phyloP scores from a whole-genome alignment of 2,888 invertebrate species.

The Liodrosophila aerea region DNA sequence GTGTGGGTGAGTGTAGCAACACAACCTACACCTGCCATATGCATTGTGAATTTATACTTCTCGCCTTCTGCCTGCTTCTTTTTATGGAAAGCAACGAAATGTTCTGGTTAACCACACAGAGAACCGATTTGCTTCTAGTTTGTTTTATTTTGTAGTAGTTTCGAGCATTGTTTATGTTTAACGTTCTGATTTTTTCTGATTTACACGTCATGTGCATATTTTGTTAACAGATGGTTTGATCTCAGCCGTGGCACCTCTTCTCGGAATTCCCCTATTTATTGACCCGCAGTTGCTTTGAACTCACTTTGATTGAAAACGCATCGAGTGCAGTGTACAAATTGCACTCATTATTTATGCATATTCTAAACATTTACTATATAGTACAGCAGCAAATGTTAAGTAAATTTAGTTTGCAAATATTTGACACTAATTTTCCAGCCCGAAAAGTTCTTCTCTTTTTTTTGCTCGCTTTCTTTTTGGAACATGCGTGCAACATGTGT shows the following conservation, averaged over 20 bases:
- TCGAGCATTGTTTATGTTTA: constrained; percentile 63
- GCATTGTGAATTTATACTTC: constrained; percentile 57
- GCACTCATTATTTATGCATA: constrained; percentile 40
- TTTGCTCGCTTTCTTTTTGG: constrained; percentile 5
- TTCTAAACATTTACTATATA: constrained; percentile 26
- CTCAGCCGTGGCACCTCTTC: constrained; percentile 38
- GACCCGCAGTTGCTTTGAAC: constrained; percentile 57
- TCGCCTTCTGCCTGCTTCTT: constrained; percentile 33
- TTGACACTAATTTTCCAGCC: constrained; percentile 64
- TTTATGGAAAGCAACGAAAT: constrained; percentile 35
- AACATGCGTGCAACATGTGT: constrained; percentile 75
- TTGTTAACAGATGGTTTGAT: constrained; percentile 70
- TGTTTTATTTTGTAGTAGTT: constrained; percentile 9
- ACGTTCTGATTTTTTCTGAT: constrained; percentile 52
- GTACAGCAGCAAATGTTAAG: background rate
- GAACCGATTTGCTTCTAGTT: constrained; percentile 14
- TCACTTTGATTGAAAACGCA: constrained; percentile 24
- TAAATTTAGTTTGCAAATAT: constrained; percentile 36
- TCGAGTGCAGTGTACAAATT: constrained; percentile 26
- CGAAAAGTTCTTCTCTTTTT: constrained; percentile 19
- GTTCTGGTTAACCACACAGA: constrained; percentile 62
- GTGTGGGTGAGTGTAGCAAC: too few species aligned
- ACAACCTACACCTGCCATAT: constrained; percentile 46
- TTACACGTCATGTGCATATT: constrained; percentile 64
- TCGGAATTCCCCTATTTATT: constrained; percentile 47